Evolutionary conservation across 2,797 vertebrate genomes (phyloP).

Genomic region (Dendrocincla tyrannina): DNA sequence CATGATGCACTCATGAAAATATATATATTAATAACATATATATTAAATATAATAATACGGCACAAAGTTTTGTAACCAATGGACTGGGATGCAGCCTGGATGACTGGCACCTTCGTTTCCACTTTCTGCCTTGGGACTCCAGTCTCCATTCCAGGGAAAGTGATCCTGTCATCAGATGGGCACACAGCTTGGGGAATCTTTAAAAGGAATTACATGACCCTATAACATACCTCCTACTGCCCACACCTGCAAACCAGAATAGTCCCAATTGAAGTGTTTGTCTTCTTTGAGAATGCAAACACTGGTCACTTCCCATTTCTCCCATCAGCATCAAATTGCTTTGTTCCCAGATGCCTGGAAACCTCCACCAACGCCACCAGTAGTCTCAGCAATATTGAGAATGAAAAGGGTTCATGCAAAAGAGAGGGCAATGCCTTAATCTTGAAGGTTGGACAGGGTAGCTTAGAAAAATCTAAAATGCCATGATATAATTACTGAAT

Average conservation of each 20-base stretch:
- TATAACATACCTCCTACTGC: background rate
- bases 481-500: background rate
- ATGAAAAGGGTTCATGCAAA: background rate
- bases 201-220: background rate
- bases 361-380: background rate
- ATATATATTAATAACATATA: no score
- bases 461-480: background rate
- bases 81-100: background rate
- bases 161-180: background rate
- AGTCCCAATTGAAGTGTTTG: background rate
- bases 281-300: background rate
- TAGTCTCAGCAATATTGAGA: background rate
- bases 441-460: background rate
- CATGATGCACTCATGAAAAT: background rate
- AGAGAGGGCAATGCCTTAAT: background rate
- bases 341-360: background rate
- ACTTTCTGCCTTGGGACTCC: background rate
- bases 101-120: background rate
- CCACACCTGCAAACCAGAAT: background rate
- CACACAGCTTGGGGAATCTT: background rate
- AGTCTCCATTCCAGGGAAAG: background rate
- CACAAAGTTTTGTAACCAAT: background rate
- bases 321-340: background rate
- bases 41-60: rapidly evolving
- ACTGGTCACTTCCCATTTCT: background rate